These are phyloP conservation scores for Stenodema calcarata DNA, from an alignment of 2,888 invertebrate species.

Conservation along the genomic window DNA sequence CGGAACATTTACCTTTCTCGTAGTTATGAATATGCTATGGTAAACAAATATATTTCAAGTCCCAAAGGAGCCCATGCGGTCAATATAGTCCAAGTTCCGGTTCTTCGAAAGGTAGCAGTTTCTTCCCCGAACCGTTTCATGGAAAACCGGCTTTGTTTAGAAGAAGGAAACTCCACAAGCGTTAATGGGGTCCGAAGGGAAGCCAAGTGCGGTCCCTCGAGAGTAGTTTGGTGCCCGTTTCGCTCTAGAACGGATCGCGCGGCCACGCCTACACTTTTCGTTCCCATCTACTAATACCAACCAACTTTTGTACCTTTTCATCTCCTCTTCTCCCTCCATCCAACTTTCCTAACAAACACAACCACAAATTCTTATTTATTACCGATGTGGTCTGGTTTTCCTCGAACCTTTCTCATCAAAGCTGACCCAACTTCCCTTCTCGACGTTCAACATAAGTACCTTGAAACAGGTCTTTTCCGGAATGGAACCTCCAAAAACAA, in stretches of 20 bases:
- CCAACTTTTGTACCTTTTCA: too few species aligned
- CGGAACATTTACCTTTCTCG: too few species aligned
- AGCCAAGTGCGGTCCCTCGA: not conserved
- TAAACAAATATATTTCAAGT: too few species aligned
- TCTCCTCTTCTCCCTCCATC: not conserved
- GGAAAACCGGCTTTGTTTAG: not conserved
- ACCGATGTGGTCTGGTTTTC: not conserved
- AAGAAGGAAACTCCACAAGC: not conserved
- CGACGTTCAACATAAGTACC: not conserved
- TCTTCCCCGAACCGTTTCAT: not conserved
- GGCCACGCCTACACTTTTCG: not conserved
- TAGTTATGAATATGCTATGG: too few species aligned
- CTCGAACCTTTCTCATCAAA: not conserved
- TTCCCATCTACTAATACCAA: too few species aligned
- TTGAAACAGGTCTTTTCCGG: not conserved
- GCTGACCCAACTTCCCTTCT: not conserved
- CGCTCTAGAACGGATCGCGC: not conserved
- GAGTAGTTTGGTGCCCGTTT: not conserved
- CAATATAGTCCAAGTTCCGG: not conserved
- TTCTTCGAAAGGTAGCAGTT: not conserved
- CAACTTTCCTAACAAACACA: not conserved
- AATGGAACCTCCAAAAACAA: too few species aligned
- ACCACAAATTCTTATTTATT: not conserved
- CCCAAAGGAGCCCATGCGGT: not conserved
- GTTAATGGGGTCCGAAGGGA: not conserved